phyloP scores from a whole-genome alignment of 1,140 invertebrate species.

The Yoshiicerus persimilis region DNA sequence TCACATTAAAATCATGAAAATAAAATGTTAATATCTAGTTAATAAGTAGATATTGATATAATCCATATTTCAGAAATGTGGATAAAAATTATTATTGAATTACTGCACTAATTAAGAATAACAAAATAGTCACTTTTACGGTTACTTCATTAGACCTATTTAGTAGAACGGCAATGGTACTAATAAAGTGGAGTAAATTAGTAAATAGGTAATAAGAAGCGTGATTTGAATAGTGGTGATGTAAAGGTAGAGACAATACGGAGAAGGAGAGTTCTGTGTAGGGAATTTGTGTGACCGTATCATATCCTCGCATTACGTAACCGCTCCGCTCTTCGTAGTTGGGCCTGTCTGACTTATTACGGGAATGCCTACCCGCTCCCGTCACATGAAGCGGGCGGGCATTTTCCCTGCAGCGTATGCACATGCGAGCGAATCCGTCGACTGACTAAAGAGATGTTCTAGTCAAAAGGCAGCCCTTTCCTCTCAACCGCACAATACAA shows the following conservation, averaged over 20 bases:
- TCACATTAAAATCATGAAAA: too few species aligned
- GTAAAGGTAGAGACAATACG: background rate
- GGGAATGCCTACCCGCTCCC: background rate
- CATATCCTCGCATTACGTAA: background rate
- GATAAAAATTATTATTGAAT: too few species aligned
- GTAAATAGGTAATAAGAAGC: background rate
- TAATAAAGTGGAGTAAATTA: too few species aligned
- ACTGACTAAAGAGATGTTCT: slow-evolving; percentile 8
- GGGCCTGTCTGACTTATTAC: background rate
- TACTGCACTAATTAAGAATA: too few species aligned
- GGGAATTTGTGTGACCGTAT: background rate
- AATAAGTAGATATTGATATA: too few species aligned
- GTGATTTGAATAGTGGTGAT: background rate
- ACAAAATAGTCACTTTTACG: too few species aligned
- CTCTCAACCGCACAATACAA: slow-evolving; percentile 16
- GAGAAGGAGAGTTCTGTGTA: background rate
- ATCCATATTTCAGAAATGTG: too few species aligned
- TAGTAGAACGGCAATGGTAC: too few species aligned
- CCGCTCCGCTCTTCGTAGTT: background rate
- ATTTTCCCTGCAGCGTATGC: background rate
- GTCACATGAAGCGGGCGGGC: background rate
- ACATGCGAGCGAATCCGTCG: slow-evolving; percentile 6
- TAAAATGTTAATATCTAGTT: too few species aligned
- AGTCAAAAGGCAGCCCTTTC: slow-evolving; percentile 14
- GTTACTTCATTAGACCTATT: too few species aligned